These are phyloP conservation scores for Rhopalosiphum nymphaeae DNA, from an alignment of 2,888 invertebrate genomes.

Conservation along the genomic window DNA sequence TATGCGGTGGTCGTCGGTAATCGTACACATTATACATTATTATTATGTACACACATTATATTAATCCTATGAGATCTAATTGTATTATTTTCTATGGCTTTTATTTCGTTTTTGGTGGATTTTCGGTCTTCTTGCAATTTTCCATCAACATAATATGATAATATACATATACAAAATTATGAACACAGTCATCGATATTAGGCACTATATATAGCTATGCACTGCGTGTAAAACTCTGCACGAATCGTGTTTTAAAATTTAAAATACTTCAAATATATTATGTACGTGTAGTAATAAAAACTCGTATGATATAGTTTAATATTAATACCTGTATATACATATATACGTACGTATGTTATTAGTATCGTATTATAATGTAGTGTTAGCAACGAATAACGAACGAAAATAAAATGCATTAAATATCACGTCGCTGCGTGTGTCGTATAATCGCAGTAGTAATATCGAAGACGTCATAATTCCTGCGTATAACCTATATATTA, in stretches of 20 bases:
- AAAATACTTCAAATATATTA: not conserved
- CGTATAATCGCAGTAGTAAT: conserved; percentile 14
- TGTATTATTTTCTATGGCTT: not conserved
- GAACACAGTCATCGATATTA: not conserved
- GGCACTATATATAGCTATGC: not conserved
- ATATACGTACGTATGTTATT: not conserved
- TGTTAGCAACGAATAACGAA: not conserved
- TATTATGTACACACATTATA: not conserved
- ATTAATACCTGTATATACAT: not conserved
- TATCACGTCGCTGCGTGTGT: conserved; percentile 32
- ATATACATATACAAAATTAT: not conserved
- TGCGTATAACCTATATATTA: not conserved
- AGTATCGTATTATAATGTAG: not conserved
- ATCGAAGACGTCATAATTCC: conserved; percentile 60
- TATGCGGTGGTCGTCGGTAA: not conserved
- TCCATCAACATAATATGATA: not conserved
- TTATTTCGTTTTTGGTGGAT: not conserved
- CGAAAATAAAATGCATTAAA: conserved; percentile 35
- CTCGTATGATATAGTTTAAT: not conserved
- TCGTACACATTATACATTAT: not conserved
- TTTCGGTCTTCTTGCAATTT: not conserved
- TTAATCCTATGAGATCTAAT: not conserved
- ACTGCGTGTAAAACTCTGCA: not conserved
- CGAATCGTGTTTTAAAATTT: not conserved
- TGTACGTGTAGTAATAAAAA: not conserved